A percentile compares a stretch with the other conserved stretches of the same genome.
phyloP scores from a whole-genome alignment of 2,113 vertebrate species.

The Tylochromis polylepis region DNA sequence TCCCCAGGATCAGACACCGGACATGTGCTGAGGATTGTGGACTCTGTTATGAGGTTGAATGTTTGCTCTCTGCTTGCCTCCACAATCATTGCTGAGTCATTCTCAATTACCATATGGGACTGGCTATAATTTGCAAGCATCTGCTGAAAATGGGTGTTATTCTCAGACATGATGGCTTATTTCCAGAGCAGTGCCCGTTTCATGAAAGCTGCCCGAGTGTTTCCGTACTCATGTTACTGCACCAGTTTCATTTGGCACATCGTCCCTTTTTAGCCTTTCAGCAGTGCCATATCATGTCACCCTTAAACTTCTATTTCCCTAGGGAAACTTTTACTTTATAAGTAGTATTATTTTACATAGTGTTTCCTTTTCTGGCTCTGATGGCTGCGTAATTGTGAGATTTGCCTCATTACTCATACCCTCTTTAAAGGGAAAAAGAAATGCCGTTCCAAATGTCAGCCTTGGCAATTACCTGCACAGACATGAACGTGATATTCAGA shows the following conservation, averaged over 20 bases:
- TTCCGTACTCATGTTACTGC: not conserved
- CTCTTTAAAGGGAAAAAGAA: not conserved
- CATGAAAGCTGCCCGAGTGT: not conserved
- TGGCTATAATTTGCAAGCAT: not conserved
- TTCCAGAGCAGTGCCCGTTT: not conserved
- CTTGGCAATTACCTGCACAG: not conserved
- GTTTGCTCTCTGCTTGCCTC: not conserved
- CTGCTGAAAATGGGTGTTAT: not conserved
- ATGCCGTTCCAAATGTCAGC: not conserved
- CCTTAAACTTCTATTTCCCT: not conserved
- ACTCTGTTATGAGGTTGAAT: not conserved
- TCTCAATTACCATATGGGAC: not conserved
- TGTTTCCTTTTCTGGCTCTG: not conserved
- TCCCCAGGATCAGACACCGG: not conserved
- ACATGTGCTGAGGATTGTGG: not conserved
- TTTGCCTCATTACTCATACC: not conserved
- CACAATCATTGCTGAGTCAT: slow-evolving; percentile 12
- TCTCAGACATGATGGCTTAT: not conserved
- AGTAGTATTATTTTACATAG: not conserved
- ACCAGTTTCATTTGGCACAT: not conserved
- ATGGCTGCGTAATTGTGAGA: not conserved
- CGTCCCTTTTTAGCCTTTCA: not conserved
- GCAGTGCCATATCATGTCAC: not conserved
- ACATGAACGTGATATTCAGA: slow-evolving; percentile 28
- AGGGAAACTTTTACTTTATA: not conserved